Evolutionary conservation across 2,888 invertebrate species (phyloP), one percentile per base, ranked within the genome.

Genomic region (Phorcus lineatus): DNA sequence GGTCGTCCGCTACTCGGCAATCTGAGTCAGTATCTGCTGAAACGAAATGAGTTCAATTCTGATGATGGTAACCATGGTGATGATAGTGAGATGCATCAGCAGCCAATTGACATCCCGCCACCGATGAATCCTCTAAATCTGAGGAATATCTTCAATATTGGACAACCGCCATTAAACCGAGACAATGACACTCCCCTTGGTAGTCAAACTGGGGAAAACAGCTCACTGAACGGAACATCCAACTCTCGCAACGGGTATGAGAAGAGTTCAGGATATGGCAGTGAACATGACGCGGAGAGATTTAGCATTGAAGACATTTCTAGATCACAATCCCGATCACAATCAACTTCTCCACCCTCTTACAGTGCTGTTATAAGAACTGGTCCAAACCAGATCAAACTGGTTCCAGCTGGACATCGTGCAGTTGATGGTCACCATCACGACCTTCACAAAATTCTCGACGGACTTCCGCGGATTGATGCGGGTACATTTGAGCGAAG

Each of bases 201-300:
- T 11, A 88, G 87, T 79, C 86, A 86, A 70, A 84, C 83, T 78
- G 88, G 88, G 17, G 90, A 89, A 67, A 86, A 84, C 81, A 82
- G 86, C 79, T 89, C 89, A 54, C 87, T 84, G 22, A 88, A 87
- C 78, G 91, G 90, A 19, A 90, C 90, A 22, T 85, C 86, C 11
- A 89, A 88, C 82, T 90, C 88, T 28, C 74, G 88, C 2, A 84
- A 84, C 79, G 88, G 89, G 36, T 90, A 87, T 70, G 91, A 91
- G 79, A 91, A 91, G 79, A 90, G 90, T 82, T 91, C 91, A 2
- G 91, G 91, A 17, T 91, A 91, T 75, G 90, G 90, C 31, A 91
- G 91, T 84, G 91, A 90, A 77, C 90, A 89, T 82, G 91, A 91
- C 78, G 86, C 87, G 11, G 91, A 90, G 75, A 81, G 88, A 52